Percentiles rank a stretch among this genome's conserved stretches.
These are phyloP conservation scores for Plodia interpunctella DNA, from an alignment of 1,140 invertebrate species.

Conservation along the genomic window DNA sequence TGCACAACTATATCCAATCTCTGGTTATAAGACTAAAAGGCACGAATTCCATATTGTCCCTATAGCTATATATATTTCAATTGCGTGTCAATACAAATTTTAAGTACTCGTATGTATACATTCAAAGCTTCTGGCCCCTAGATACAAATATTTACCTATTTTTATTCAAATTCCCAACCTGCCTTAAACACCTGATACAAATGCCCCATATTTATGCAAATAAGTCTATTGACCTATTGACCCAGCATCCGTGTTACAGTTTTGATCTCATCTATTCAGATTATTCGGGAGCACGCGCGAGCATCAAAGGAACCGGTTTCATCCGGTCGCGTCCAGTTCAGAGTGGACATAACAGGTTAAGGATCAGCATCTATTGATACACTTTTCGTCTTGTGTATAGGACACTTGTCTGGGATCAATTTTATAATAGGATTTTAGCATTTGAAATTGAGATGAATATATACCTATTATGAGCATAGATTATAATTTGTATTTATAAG, in stretches of 20 bases:
- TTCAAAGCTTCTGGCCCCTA: too few species aligned
- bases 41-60: too few species aligned
- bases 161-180: not conserved
- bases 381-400: slow-evolving; percentile 41
- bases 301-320: not conserved
- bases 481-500: not conserved
- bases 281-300: not conserved
- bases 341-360: not conserved
- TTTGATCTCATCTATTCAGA: not conserved
- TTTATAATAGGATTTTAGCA: not conserved
- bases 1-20: too few species aligned
- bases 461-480: not conserved
- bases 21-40: too few species aligned
- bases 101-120: too few species aligned
- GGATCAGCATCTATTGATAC: slow-evolving; percentile 35
- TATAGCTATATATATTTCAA: too few species aligned
- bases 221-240: not conserved
- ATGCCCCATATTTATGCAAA: not conserved
- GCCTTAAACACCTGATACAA: not conserved
- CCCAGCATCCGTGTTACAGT: not conserved
- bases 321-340: not conserved
- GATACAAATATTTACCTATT: too few species aligned
- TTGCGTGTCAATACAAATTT: too few species aligned
- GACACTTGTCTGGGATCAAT: slow-evolving; percentile 4
- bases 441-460: not conserved